Base-by-base conservation (phyloP, 2,888 invertebrate species). In the Spialia ferax region DNA sequence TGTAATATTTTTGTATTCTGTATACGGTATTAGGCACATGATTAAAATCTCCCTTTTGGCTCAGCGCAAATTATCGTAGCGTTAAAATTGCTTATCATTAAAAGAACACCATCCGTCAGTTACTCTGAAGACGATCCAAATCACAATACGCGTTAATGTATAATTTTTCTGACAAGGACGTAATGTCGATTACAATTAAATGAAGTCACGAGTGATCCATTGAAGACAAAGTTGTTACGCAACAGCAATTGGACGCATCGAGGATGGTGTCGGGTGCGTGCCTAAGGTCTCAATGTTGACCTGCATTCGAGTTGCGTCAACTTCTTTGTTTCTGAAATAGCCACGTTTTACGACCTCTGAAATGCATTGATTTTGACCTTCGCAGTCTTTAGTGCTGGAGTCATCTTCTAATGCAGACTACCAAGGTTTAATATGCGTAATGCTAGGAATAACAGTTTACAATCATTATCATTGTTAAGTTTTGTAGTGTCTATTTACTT, bases 221-320 rank as follows among this genome's bases (percentile, higher is more conserved):
- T 70, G 71, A 76, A 76, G 72, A 70, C 71, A 71, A 68, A 38
- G 11, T 26, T 55, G 68, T 89, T 88, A 80, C 79, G 86, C 76
- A 89, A 89, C 73, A 67, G 69, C 73, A 74, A 73, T 73, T 80
- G 75, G 80, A 83, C 78, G 77, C 78, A 82, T 85, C 79, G 80
- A 80, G 79, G 81, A 78, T 76, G 75, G 71, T 73, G 73, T 69
- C 73, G 83, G 74, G 42, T 71, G 73, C 79, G 79, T 80, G 78
- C 70, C 56, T 73, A 68, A 79, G 73, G 77, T 89, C 77, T 78
- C 79, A 88, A 91, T 89, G 79, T 79, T 75, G 89, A 84, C 91
- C 90, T 84, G 88, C 81, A 88, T 91, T 81, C 74, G 75, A 35
- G 72, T 75, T 74, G 73, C 77, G 69, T 75, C 72, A 77, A 45